A percentile compares a stretch with the other conserved stretches of the same genome.
Evolutionary conservation across 2,797 vertebrate genomes (phyloP).

Genomic region (Cephalopachus bancanus): DNA sequence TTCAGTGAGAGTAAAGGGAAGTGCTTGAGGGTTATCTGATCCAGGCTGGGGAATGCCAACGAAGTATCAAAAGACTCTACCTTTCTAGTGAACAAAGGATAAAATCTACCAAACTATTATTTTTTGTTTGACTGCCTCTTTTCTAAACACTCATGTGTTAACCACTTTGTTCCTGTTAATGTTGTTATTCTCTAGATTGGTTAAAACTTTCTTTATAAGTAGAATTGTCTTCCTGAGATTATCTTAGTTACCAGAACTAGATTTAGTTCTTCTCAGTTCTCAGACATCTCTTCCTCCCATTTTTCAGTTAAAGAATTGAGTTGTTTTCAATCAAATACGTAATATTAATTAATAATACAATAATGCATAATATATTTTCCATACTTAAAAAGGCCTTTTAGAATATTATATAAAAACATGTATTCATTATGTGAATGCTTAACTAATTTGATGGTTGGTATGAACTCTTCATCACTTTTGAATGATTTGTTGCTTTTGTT

Average conservation of each 20-base stretch:
- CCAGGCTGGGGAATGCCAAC: background rate
- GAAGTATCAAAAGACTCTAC: background rate
- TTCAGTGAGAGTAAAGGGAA: slow-evolving; percentile 18
- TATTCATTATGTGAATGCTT: slow-evolving; percentile 59
- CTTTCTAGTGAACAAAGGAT: slow-evolving; percentile 17
- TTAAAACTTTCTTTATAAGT: slow-evolving; percentile 38
- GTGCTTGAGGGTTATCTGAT: background rate
- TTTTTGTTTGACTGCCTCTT: background rate
- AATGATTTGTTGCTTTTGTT: slow-evolving; percentile 59
- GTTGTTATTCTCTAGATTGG: background rate
- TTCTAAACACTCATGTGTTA: background rate
- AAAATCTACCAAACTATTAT: slow-evolving; percentile 4
- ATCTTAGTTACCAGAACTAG: slow-evolving; percentile 2
- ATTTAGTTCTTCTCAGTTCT: slow-evolving; percentile 22
- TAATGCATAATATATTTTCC: background rate
- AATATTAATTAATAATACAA: background rate
- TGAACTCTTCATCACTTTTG: slow-evolving; percentile 57
- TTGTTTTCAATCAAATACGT: background rate
- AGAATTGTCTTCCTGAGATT: slow-evolving; percentile 12
- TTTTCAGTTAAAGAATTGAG: slow-evolving; percentile 64
- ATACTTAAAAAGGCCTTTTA: slow-evolving; percentile 24
- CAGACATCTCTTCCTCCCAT: background rate
- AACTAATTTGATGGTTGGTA: background rate
- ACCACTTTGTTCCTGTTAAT: slow-evolving; percentile 1
- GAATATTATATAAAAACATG: background rate